These are phyloP conservation scores for Ahaetulla prasina DNA, from an alignment of 2,113 vertebrate species.

Conservation along the genomic window DNA sequence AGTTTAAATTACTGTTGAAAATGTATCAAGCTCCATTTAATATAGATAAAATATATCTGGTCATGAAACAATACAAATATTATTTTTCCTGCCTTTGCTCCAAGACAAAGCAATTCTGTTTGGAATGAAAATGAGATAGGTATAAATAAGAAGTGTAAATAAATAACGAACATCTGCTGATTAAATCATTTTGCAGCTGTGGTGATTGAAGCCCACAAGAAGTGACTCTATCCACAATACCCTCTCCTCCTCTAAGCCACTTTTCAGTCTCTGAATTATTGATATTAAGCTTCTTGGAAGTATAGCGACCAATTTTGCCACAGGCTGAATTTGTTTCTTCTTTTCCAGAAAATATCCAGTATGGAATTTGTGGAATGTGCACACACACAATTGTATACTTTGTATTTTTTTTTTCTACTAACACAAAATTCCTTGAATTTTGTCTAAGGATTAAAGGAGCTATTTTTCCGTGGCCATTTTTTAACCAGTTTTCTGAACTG, in stretches of 20 bases:
- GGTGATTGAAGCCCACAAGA: background rate
- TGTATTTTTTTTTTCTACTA: background rate
- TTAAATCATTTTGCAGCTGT: background rate
- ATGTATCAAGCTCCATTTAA: background rate
- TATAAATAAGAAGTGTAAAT: background rate
- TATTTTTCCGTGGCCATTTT: conserved; percentile 19
- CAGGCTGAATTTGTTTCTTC: background rate
- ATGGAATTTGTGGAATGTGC: background rate
- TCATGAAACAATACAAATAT: background rate
- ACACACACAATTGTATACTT: background rate
- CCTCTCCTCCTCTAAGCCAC: background rate
- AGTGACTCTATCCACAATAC: background rate
- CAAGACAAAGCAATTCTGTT: background rate
- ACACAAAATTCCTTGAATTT: background rate
- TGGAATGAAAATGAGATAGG: background rate
- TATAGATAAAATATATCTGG: background rate
- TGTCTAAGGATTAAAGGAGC: conserved; percentile 1
- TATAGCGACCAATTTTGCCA: background rate
- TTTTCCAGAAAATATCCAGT: background rate
- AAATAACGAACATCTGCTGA: background rate
- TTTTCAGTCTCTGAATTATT: background rate
- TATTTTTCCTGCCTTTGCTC: background rate
- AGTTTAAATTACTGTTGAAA: background rate
- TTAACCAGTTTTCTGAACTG: conserved; percentile 32
- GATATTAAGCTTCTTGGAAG: background rate